Conservation (phyloP, 1,140 invertebrate genomes). For the Pseudomyrmex gracilis region DNA sequence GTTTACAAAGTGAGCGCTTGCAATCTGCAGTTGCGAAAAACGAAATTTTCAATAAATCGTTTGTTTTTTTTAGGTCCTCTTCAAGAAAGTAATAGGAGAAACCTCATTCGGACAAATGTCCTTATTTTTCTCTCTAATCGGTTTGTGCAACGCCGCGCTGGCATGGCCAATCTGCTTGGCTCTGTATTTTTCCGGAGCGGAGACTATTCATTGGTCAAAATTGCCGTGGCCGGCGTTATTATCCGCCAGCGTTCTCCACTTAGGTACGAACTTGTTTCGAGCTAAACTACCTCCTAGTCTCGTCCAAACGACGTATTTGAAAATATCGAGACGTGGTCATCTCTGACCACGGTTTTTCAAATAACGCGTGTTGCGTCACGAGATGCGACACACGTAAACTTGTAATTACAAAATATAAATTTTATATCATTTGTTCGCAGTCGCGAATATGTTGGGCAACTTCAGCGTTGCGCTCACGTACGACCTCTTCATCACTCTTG, state of each 20-base stretch:
- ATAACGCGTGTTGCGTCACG: too few relatives aligned
- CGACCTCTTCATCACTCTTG: slow-evolving; percentile 96
- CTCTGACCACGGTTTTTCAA: too few relatives aligned
- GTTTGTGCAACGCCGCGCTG: slow-evolving; percentile 92
- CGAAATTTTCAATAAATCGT: slow-evolving; percentile 16
- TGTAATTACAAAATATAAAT: neutral
- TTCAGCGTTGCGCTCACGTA: slow-evolving; percentile 96
- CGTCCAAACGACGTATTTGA: too few relatives aligned
- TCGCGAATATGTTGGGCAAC: slow-evolving; percentile 95
- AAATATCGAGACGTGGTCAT: too few relatives aligned
- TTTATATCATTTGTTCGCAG: slow-evolving; percentile 86
- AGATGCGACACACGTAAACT: too few relatives aligned
- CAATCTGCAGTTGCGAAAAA: neutral
- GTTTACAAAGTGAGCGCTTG: slow-evolving; percentile 92
- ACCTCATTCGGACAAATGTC: slow-evolving; percentile 94
- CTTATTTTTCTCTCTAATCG: slow-evolving; percentile 94
- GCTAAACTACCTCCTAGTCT: slow-evolving; percentile 12
- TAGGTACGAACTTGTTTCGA: slow-evolving; percentile 85
- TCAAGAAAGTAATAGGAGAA: slow-evolving; percentile 96
- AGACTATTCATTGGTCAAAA: slow-evolving; percentile 91
- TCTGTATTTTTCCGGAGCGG: slow-evolving; percentile 93
- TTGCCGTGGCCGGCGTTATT: slow-evolving; percentile 93
- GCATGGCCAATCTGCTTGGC: slow-evolving; percentile 94
- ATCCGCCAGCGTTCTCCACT: slow-evolving; percentile 90
- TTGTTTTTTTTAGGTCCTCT: slow-evolving; percentile 89